These are phyloP conservation scores for Aythya baeri DNA, from an alignment of 2,113 vertebrate species.

Conservation along the genomic window DNA sequence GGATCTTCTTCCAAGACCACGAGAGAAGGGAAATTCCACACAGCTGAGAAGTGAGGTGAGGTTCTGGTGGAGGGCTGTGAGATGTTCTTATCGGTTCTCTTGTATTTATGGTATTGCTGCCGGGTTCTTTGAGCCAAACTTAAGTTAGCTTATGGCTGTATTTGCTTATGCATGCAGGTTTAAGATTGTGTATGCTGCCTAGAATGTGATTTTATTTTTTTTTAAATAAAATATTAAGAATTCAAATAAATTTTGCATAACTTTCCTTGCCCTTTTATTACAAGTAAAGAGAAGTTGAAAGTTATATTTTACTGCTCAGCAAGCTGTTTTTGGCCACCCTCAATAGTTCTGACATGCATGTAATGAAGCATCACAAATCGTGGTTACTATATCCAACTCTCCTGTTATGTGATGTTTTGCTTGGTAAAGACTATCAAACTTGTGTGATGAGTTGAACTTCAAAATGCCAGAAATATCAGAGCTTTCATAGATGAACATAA, in stretches of 20 bases:
- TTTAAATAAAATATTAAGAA: not conserved
- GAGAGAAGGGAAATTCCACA: not conserved
- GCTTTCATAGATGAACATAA: not conserved
- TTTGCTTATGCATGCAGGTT: not conserved
- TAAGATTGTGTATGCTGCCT: not conserved
- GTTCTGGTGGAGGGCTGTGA: rapidly evolving
- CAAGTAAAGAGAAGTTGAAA: not conserved
- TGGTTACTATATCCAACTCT: not conserved
- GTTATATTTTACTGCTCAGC: not conserved
- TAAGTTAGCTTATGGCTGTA: not conserved
- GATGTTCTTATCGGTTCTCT: not conserved
- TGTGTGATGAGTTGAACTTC: not conserved
- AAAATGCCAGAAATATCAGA: not conserved
- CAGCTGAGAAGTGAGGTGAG: not conserved
- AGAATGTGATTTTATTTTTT: not conserved
- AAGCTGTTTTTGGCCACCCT: not conserved
- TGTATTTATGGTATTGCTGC: not conserved
- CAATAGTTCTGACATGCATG: not conserved
- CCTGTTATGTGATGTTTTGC: not conserved
- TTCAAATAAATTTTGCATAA: not conserved
- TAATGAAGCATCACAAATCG: not conserved
- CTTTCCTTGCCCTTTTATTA: not conserved
- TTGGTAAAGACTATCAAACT: not conserved
- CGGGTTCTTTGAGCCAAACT: not conserved
- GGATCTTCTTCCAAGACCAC: not conserved